Evolutionary conservation across 2,888 invertebrate species (phyloP).

Genomic region (Amphipoea oculea): DNA sequence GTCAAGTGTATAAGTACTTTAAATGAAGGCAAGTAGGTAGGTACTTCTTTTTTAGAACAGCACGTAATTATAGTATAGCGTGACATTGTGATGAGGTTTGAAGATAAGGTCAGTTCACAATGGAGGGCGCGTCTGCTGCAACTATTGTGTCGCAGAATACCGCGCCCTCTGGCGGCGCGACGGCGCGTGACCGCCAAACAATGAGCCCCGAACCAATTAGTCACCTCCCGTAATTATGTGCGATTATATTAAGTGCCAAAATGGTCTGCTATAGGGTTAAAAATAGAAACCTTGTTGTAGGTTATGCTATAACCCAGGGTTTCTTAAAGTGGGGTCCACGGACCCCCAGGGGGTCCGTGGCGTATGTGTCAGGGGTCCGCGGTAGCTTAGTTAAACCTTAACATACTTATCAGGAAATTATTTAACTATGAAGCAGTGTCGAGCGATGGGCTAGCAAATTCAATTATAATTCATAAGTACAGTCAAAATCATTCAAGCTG

Average conservation of each 20-base stretch:
- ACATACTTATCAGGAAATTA: too few species aligned
- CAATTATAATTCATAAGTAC: too few species aligned
- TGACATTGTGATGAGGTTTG: slow-evolving; percentile 65
- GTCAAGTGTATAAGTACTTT: slow-evolving; percentile 43
- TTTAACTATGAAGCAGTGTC: too few species aligned
- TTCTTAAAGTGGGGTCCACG: too few species aligned
- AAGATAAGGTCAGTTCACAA: slow-evolving; percentile 80
- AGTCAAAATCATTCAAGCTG: too few species aligned
- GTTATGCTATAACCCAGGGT: slow-evolving; percentile 28
- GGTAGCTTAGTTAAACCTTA: too few species aligned
- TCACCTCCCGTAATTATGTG: slow-evolving; percentile 65
- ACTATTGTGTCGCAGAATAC: slow-evolving; percentile 73
- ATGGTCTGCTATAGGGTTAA: slow-evolving; percentile 25
- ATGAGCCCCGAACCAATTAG: slow-evolving; percentile 72
- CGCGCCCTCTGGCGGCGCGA: slow-evolving; percentile 80
- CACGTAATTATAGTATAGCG: slow-evolving; percentile 67
- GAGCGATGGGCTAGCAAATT: too few species aligned
- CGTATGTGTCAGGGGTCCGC: too few species aligned
- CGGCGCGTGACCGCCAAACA: slow-evolving; percentile 76
- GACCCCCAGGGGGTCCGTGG: too few species aligned
- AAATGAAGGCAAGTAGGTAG: slow-evolving; percentile 18
- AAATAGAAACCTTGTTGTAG: slow-evolving; percentile 40
- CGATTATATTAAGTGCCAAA: slow-evolving; percentile 49
- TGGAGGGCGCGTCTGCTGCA: slow-evolving; percentile 75
- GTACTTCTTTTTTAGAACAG: slow-evolving; percentile 42